Percentiles rank a stretch among this genome's conserved stretches.
phyloP scores from a whole-genome alignment of 1,140 invertebrate genomes.

The Drosophila micromelanica region DNA sequence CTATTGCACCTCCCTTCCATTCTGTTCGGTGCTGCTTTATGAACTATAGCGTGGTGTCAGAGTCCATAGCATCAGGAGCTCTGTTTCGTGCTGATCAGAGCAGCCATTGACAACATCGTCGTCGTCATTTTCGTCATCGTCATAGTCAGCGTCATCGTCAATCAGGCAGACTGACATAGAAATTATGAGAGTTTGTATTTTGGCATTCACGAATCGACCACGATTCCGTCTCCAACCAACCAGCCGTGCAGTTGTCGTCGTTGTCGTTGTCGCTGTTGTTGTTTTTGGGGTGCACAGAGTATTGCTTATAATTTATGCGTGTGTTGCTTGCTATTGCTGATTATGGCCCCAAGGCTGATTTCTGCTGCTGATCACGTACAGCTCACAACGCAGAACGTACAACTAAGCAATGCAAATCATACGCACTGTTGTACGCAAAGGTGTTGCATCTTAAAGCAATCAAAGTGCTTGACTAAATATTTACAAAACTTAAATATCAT shows the following conservation, averaged over 20 bases:
- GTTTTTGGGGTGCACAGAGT: constrained; percentile 16
- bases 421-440: constrained; percentile 43
- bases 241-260: neutral
- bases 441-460: constrained; percentile 31
- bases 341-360: constrained; percentile 49
- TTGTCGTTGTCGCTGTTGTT: constrained; percentile 6
- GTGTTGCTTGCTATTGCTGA: constrained; percentile 37
- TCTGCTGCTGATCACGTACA: constrained; percentile 42
- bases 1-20: neutral
- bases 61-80: constrained; percentile 7
- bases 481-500: neutral
- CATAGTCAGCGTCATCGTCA: constrained; percentile 42
- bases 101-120: constrained; percentile 13
- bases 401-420: constrained; percentile 33
- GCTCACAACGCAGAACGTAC: neutral
- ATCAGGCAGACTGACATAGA: constrained; percentile 52
- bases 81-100: constrained; percentile 11
- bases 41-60: constrained; percentile 22
- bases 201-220: constrained; percentile 48
- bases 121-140: constrained; percentile 8
- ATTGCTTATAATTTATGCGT: constrained; percentile 49
- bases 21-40: neutral
- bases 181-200: constrained; percentile 57
- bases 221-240: constrained; percentile 17
- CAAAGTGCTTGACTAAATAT: constrained; percentile 1